These are phyloP conservation scores for Periophthalmodon schlosseri DNA, from an alignment of 2,113 vertebrate genomes.

Conservation along the genomic window DNA sequence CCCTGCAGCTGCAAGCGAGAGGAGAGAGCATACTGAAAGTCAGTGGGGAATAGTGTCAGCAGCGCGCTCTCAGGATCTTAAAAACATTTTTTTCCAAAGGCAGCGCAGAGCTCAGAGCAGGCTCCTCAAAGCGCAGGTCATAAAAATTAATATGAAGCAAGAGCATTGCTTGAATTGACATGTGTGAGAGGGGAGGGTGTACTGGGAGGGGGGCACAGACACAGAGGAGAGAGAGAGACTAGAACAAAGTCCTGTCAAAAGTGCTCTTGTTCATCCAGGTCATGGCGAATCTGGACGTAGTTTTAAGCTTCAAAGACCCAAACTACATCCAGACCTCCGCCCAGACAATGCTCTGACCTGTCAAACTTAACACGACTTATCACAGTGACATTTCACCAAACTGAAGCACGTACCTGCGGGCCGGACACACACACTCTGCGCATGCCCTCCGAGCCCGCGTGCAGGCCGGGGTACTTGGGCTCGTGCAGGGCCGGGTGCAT, in stretches of 20 bases:
- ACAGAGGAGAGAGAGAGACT: constrained; percentile 61
- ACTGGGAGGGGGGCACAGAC: constrained; percentile 41
- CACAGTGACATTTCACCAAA: constrained; percentile 49
- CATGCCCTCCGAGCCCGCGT: constrained; percentile 89
- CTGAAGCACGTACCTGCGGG: constrained; percentile 90
- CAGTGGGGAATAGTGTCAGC: constrained; percentile 90
- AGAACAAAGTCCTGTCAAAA: constrained; percentile 76
- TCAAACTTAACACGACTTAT: constrained; percentile 5
- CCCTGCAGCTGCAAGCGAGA: constrained; percentile 94
- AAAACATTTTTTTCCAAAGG: constrained; percentile 85
- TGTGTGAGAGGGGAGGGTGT: constrained; percentile 76
- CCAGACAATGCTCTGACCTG: not conserved
- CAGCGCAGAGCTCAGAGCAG: constrained; percentile 73
- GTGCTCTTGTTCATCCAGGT: constrained; percentile 6
- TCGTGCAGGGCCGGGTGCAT: constrained; percentile 90
- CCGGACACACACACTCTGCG: constrained; percentile 91
- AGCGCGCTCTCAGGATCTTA: constrained; percentile 89
- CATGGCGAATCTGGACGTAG: not conserved
- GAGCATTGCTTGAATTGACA: constrained; percentile 84
- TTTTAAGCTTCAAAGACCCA: not conserved
- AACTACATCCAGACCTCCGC: not conserved
- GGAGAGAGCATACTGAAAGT: constrained; percentile 84
- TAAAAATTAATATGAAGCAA: constrained; percentile 96
- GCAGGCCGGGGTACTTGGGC: constrained; percentile 88
- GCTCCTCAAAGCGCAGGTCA: constrained; percentile 92